Evolutionary conservation across 2,797 vertebrate species (phyloP).

Genomic region (Thalassophryne amazonica): DNA sequence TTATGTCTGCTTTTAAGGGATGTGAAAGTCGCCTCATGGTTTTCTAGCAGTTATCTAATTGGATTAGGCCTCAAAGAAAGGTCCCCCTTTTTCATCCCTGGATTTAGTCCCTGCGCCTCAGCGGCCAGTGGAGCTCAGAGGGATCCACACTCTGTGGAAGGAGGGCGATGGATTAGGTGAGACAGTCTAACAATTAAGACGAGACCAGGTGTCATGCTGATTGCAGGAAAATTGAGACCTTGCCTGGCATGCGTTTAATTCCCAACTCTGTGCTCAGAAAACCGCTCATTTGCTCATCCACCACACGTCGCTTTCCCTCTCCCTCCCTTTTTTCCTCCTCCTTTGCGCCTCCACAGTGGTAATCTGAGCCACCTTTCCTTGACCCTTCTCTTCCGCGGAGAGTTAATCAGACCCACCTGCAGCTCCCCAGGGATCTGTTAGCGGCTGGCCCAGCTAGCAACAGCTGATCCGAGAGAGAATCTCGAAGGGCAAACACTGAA

Average conservation of each 20-base stretch:
- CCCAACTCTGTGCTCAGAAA: conserved; percentile 47
- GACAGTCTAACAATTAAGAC: conserved; percentile 75
- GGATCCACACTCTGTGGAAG: conserved; percentile 50
- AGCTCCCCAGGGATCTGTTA: conserved; percentile 62
- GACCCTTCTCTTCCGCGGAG: conserved; percentile 66
- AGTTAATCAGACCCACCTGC: conserved; percentile 79
- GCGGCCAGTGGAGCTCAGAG: conserved; percentile 50
- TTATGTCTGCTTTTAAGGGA: conserved; percentile 64
- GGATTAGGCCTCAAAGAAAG: conserved; percentile 75
- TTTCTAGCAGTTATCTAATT: conserved; percentile 74
- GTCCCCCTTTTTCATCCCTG: conserved; percentile 45
- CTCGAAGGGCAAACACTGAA: conserved; percentile 44
- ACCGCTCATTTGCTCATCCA: conserved; percentile 45
- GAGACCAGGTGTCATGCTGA: conserved; percentile 75
- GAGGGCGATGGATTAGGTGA: conserved; percentile 64
- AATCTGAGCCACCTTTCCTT: conserved; percentile 67
- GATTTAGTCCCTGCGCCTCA: conserved; percentile 62
- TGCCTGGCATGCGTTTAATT: conserved; percentile 66
- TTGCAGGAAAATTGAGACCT: conserved; percentile 69
- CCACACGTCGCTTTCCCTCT: conserved; percentile 32
- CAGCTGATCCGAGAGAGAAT: conserved; percentile 61
- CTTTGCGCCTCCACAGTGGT: conserved; percentile 35
- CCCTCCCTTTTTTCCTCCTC: conserved; percentile 24
- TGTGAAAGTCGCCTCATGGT: conserved; percentile 63
- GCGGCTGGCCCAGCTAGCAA: conserved; percentile 71